Percentiles rank a stretch among this genome's conserved stretches.
Evolutionary conservation across 30 jellyfish, hydroid and myxozoan genomes (phyloP).

Genomic region (Hydra vulgaris): DNA sequence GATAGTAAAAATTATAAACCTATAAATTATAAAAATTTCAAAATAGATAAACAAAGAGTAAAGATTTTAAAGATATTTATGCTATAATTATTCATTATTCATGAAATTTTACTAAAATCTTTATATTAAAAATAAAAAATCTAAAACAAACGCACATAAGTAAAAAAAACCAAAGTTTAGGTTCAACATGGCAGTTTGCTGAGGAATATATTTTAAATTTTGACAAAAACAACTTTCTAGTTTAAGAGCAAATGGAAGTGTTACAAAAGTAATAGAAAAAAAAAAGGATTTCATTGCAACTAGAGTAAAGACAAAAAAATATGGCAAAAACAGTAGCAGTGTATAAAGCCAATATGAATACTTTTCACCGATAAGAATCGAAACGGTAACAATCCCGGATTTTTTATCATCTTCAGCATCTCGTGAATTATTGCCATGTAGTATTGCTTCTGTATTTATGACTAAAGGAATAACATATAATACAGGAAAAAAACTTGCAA

Average conservation of each 20-base stretch:
- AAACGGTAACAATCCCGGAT: conserved; percentile 53
- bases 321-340: conserved; percentile 54
- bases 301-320: conserved; percentile 27
- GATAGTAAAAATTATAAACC: no score
- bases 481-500: conserved; percentile 29
- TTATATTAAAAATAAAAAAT: no score
- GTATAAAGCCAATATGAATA: conserved; percentile 35
- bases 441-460: conserved; percentile 80
- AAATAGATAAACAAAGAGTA: no score
- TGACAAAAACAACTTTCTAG: conserved; percentile 55
- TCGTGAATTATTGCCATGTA: conserved; percentile 75
- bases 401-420: conserved; percentile 53
- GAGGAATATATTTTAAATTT: conserved; percentile 32
- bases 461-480: conserved; percentile 65
- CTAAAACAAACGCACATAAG: background rate
- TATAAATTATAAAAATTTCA: no score
- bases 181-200: conserved; percentile 71
- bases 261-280: conserved; percentile 44
- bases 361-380: conserved; percentile 56
- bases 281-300: conserved; percentile 19
- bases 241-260: conserved; percentile 37
- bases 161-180: conserved; percentile 59
- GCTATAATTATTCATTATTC: no score
- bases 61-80: no score
- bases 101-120: no score